Conservation (phyloP, 2,888 invertebrate species). For the Anarsia innoxiella region DNA sequence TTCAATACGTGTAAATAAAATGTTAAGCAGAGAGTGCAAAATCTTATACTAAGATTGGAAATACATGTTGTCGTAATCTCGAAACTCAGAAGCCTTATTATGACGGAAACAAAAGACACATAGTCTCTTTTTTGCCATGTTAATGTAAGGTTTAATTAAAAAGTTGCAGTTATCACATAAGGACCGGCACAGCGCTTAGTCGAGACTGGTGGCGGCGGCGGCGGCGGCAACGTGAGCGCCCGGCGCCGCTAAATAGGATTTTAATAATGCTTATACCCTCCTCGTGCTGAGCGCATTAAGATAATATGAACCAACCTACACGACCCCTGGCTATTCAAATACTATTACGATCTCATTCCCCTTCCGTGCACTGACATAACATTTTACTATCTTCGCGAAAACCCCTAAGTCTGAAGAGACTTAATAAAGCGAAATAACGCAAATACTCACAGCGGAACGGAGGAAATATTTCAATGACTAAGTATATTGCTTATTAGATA, state of each 20-base stretch:
- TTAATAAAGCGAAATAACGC: too few relatives aligned
- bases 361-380: background rate
- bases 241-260: conserved; percentile 34
- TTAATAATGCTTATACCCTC: conserved; percentile 34
- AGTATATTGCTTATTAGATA: too few relatives aligned
- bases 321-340: conserved; percentile 16
- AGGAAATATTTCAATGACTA: too few relatives aligned
- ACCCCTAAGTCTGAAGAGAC: too few relatives aligned
- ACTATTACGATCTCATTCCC: conserved; percentile 6
- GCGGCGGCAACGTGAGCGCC: conserved; percentile 15
- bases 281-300: conserved; percentile 31
- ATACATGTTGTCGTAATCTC: too few relatives aligned
- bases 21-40: too few relatives aligned
- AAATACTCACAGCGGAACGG: too few relatives aligned
- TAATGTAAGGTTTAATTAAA: conserved; percentile 55
- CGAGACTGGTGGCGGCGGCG: conserved; percentile 9
- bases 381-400: too few relatives aligned
- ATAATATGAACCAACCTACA: conserved; percentile 25
- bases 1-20: too few relatives aligned
- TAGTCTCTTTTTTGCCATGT: conserved; percentile 43
- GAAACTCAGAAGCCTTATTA: conserved; percentile 36
- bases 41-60: too few relatives aligned
- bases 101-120: conserved; percentile 35
- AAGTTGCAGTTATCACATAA: conserved; percentile 46
- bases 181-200: conserved; percentile 32